These are phyloP conservation scores for Xenopus tropicalis DNA, from an alignment of 2,113 vertebrate species.

Conservation along the genomic window DNA sequence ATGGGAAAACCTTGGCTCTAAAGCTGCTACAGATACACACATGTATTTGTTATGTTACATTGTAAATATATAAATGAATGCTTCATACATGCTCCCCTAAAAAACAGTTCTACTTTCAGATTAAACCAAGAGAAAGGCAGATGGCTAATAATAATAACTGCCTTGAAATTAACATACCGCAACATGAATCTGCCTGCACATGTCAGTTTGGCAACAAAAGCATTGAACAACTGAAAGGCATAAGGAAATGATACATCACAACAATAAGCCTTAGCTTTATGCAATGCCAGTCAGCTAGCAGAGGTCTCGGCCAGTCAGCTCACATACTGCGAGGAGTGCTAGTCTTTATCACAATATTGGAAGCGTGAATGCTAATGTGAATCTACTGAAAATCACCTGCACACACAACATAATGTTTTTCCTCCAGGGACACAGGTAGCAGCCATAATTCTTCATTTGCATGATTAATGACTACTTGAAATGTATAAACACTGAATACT, in stretches of 20 bases:
- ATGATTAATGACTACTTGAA: constrained; percentile 26
- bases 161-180: constrained; percentile 16
- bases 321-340: background rate
- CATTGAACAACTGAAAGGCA: constrained; percentile 16
- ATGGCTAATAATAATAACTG: constrained; percentile 20
- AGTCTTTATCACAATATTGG: background rate
- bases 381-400: constrained; percentile 9
- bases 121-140: constrained; percentile 20
- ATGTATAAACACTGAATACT: constrained; percentile 21
- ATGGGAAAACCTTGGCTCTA: too few species aligned
- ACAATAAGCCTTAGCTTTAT: background rate
- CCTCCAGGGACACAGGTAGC: constrained; percentile 24
- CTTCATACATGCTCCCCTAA: too few species aligned
- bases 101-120: background rate
- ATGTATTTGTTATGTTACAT: too few species aligned
- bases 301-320: background rate
- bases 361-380: constrained; percentile 5
- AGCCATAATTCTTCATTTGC: constrained; percentile 22
- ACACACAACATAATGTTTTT: constrained; percentile 4
- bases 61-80: too few species aligned
- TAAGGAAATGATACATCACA: constrained; percentile 19
- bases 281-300: background rate
- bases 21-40: too few species aligned
- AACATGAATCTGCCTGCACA: constrained; percentile 18
- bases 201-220: constrained; percentile 30